Evolutionary conservation across 2,113 vertebrate species (phyloP), one percentile per base, ranked within the genome.

Genomic region (Halcyon malimbica): DNA sequence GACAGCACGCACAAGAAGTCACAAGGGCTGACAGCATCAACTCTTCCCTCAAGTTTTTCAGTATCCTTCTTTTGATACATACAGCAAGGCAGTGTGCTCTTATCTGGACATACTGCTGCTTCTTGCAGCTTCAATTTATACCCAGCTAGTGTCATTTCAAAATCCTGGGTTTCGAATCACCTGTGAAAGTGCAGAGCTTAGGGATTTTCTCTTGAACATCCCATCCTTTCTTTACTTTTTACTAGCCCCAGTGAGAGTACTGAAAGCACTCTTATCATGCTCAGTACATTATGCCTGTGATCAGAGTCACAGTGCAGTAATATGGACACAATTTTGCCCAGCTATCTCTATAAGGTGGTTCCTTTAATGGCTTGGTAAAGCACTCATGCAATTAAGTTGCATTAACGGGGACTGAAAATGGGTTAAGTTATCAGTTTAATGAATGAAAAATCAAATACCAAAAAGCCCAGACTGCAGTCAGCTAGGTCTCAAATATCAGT

Each of bases 381-480:
- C 53, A 91, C 39, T 91, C 48, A 25, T 63, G 42, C 74, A 64
- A 51, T 23, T 95, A 44, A 93, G 65, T 63, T 85, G 89, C 63
- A 63, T 90, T 94, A 85, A 77, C 0, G 2, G 63, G 53, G 44
- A 54, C 41, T 64, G 41, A 50, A 81, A 87, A 90, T 50, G 37
- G 86, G 44, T 89, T 73, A 94, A 77, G 57, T 84, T 93, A 87
- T 46, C 1, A 2, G 70, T 89, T 95, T 85, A 89, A 89, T 85
- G 80, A 94, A 92, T 56, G 84, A 91, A 89, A 90, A 93, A 69
- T 84, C 86, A 65, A 89, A 90, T 68, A 48, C 41, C 39, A 46
- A 53, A 82, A 71, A 64, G 20, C 33, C 33, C 62, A 85, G 54
- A 50, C 53, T 94, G 35, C 21, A 89, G 65, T 25, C 67, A 76